phyloP scores from a whole-genome alignment of 2,113 vertebrate species.

The Naja naja region DNA sequence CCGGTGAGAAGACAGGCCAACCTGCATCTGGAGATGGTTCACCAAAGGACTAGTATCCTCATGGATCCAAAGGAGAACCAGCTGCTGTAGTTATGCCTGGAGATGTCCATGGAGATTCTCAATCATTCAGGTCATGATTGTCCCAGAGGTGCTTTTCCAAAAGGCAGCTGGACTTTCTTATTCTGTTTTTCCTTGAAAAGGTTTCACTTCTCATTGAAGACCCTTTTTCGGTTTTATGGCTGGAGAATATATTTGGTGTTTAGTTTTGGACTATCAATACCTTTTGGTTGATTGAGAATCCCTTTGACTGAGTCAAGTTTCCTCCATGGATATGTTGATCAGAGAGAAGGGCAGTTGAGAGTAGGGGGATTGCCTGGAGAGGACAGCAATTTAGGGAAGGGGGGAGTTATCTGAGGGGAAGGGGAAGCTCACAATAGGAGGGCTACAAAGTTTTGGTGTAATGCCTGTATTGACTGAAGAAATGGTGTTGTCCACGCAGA shows the following conservation, averaged over 20 bases:
- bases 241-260: neutral
- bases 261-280: neutral
- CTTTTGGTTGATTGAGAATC: neutral
- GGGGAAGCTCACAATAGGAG: neutral
- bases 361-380: neutral
- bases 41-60: neutral
- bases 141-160: too few species aligned
- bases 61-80: neutral
- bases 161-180: too few species aligned
- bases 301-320: neutral
- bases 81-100: neutral
- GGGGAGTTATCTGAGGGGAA: neutral
- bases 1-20: neutral
- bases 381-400: neutral
- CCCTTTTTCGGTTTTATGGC: neutral
- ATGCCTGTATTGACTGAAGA: neutral
- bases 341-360: neutral
- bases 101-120: too few species aligned
- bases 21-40: neutral
- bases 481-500: neutral
- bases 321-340: neutral
- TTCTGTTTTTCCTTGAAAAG: too few species aligned
- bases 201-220: too few species aligned
- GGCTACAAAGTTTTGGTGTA: neutral
- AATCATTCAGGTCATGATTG: too few species aligned